Evolutionary conservation across 2,113 vertebrate genomes (phyloP).

Genomic region (Microcebus murinus): DNA sequence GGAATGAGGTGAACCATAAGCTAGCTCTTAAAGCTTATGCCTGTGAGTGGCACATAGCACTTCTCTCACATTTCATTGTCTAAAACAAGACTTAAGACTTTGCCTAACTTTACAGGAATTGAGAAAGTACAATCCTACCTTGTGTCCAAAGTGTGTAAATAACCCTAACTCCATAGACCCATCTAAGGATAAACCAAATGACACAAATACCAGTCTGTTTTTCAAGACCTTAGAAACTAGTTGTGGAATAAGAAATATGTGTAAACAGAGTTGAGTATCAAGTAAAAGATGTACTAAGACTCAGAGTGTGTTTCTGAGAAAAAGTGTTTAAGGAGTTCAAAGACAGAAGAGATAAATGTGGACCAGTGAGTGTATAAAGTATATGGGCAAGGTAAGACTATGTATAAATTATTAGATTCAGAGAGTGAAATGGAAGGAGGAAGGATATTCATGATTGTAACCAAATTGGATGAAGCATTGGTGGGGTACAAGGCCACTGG

Average conservation of each 20-base stretch:
- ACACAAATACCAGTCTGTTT: not conserved
- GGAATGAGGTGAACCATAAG: not conserved
- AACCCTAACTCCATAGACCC: not conserved
- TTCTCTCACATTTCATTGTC: constrained; percentile 12
- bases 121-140: not conserved
- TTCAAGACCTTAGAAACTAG: not conserved
- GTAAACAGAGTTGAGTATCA: not conserved
- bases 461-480: not conserved
- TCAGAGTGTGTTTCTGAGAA: not conserved
- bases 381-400: not conserved
- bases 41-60: not conserved
- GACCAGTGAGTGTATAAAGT: not conserved
- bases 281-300: not conserved
- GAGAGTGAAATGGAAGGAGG: not conserved
- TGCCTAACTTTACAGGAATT: not conserved
- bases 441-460: not conserved
- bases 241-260: not conserved
- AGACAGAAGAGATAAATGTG: not conserved
- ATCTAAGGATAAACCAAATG: not conserved
- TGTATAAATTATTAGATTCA: not conserved
- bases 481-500: not conserved
- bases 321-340: not conserved
- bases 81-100: not conserved
- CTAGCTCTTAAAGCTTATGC: not conserved
- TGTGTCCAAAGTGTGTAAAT: not conserved